Base-by-base conservation (phyloP, 2,797 vertebrate species). In the Mus caroli region DNA sequence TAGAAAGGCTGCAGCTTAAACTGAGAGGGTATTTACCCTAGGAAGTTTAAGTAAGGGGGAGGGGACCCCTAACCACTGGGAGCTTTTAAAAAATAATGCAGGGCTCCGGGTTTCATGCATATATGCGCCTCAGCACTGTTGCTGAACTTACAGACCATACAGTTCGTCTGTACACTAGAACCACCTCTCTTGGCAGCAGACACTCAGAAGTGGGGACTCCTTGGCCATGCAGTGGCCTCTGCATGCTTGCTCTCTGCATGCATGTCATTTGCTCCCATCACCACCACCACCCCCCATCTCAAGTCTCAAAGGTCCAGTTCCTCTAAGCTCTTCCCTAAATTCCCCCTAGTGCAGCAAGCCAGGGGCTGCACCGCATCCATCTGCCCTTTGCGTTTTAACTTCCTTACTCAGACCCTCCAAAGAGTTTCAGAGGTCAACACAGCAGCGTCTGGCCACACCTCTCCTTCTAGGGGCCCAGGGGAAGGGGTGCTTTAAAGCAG, bases 281-380 rank as follows among this genome's bases (percentile, higher is more conserved):
- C 37, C 17, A 2, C 60, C 62, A 19, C 83, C 88, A 87, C 67
- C 83, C 88, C 89, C 71, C 76, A 34, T 37, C 84, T 91, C 89
- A 60, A 2, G 83, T 90, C 93, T 93, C 71, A 64, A 71, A 80
- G 91, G 76, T 78, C 54, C 60, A 92, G 84, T 96, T 97, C 96
- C 93, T 96, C 96, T 20, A 78, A n/a, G 69, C 56, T 73, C 96
- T 97, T 97, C 87, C 95, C 73, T 79, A 92, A 89, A 75, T 82
- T 43, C 28, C 34, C 78, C 60, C n/a, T 19, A 17, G 24, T 9
- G 40, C 34, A 11, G 40, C 31, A 62, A 64, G 37, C 88, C 17
- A 52, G 52, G 92, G 94, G 64, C 88, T 75, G 40, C 58, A 50
- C 56, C 80, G 26, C 75, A n/a, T 71, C 34, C 88, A 26, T 20